Base-by-base conservation (phyloP, 2,113 vertebrate species). In the Cyanoliseus patagonus region DNA sequence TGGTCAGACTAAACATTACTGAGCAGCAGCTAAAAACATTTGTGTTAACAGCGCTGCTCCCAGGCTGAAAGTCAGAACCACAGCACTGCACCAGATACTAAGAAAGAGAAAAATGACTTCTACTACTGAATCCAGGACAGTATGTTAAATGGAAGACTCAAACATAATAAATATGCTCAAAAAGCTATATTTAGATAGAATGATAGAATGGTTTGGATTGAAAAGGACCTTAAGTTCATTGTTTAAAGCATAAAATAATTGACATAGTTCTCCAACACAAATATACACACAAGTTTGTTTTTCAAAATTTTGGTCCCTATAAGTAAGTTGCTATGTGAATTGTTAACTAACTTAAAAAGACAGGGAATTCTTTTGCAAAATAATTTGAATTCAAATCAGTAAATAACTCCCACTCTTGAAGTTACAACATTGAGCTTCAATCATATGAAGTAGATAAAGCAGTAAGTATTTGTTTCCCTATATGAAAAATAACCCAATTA, bases 401-500 rank as follows among this genome's bases (percentile, higher is more conserved):
- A 91, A 78, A 37, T 87, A 59, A 75, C 47, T 92, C n/a, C 30
- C n/a, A 63, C 20, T 53, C 10, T 80, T 91, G 67, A 35, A 94
- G 42, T 78, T 85, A 66, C 9, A 37, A 44, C 41, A 64, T 49
- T 95, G 70, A 86, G 85, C 77, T 94, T 94, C 37, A 86, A 19
- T 18, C 12, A 46, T 92, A n/a, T 80, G 66, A 72, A 77, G 11
- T 88, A 63, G 19, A 88, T 47, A 91, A 79, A 66, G 7, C 5
- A 57, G 6, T 33, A 66, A 55, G 6, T 33, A 66, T 88, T 90
- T 95, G 35, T 81, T 82, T 77, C 20, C 8, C 39, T 91, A 15
- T 10, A 85, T 68, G 73, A 95, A 95, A 92, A 96, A 92, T 39
- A 95, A 91, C 25, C 5, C 33, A 83, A 47, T 94, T 83, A 95